Evolutionary conservation across 2,113 vertebrate species (phyloP), one percentile per base, ranked within the genome.

Genomic region (Bubalus kerabau): DNA sequence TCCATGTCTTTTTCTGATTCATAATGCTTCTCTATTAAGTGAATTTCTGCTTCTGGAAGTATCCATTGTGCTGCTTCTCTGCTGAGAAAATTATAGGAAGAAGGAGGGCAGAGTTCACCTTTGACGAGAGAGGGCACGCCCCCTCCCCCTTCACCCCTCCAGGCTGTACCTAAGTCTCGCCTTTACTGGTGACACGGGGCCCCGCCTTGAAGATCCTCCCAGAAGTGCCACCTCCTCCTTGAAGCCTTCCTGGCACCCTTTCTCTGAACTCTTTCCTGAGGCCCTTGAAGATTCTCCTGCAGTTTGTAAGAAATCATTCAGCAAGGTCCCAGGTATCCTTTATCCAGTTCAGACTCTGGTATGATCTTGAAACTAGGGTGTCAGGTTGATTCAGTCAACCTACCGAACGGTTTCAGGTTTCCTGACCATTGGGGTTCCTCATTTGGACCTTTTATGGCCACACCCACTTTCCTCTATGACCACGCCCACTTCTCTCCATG

Each of bases 31-130:
- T 90, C 40, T 96, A 16, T 90, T 16, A 92, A 97, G 83, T 93
- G 57, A 87, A 93, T 83, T 57, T 92, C 80, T 96, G 8, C 81
- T 94, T 84, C 60, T 60, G 57, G 9, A 95, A 84, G 85, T 56
- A 21, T 56, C 93, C 93, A 92, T 74, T 64, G 80, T 14, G 16
- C 56, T 64, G 1, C n/a, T 88, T 90, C 80, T 84, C 62, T 91
- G 4, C 48, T n/a, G 62, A 94, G 94, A 87, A 94, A 94, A 80
- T 64, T 64, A 62, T 15, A 90, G 92, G 92, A 64, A 21, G 67
- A 48, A 74, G 12, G 74, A 90, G 19, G 64, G 48, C 62, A 74
- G 26, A 52, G 14, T 59, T 86, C 82, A 14, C 30, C 48, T 83
- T 60, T 76, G 71, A 59, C 2, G 43, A 60, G 78, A 43, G 14